Conservation (phyloP, 1,140 invertebrate species). For the Heliconius nattereri region DNA sequence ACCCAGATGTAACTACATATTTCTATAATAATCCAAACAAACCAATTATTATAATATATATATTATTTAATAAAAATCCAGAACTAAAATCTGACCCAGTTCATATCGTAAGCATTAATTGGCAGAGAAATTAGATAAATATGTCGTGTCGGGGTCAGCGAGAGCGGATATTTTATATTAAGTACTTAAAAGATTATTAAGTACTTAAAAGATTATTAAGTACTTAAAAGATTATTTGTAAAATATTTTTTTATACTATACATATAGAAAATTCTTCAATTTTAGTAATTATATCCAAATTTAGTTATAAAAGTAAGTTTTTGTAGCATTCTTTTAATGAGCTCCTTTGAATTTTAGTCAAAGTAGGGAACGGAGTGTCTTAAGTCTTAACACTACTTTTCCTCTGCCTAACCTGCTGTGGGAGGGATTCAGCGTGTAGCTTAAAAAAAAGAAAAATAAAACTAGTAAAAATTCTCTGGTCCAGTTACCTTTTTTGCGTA, state of each 20-base stretch:
- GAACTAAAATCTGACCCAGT: background rate
- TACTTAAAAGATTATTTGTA: background rate
- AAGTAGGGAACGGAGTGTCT: too few species aligned
- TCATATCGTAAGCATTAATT: background rate
- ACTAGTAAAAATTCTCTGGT: background rate
- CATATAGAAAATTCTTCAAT: too few species aligned
- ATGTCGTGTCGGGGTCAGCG: background rate
- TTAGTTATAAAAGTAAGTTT: too few species aligned
- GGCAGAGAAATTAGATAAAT: background rate
- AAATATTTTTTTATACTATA: too few species aligned
- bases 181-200: background rate
- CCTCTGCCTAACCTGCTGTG: too few species aligned
- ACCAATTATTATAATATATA: background rate
- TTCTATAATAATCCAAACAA: background rate
- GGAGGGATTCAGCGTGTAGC: too few species aligned
- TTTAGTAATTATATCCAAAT: too few species aligned
- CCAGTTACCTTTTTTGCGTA: background rate
- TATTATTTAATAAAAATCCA: background rate
- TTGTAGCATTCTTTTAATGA: too few species aligned
- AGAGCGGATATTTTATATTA: background rate
- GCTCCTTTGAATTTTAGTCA: too few species aligned
- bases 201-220: too few species aligned
- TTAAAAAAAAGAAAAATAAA: too few species aligned
- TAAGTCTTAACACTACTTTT: too few species aligned
- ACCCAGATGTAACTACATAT: background rate